Evolutionary conservation across 1,140 invertebrate genomes (phyloP).

Genomic region (Cotesia glomerata): DNA sequence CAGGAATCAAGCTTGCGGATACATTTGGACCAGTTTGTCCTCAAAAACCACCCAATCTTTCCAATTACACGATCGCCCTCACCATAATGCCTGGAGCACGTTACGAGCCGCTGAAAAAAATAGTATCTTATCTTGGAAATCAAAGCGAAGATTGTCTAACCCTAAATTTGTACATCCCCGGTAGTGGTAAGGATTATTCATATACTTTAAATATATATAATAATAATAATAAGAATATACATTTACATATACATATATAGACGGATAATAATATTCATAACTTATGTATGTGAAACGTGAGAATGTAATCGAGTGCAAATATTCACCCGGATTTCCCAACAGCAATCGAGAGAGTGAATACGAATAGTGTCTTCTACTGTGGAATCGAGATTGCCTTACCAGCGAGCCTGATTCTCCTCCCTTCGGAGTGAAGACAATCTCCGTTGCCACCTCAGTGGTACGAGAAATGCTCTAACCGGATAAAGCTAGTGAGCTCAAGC

Average conservation of each 20-base stretch:
- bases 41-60: slow-evolving; percentile 75
- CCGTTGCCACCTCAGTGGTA: slow-evolving; percentile 8
- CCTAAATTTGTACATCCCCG: slow-evolving; percentile 87
- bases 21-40: slow-evolving; percentile 79
- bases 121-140: slow-evolving; percentile 73
- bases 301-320: slow-evolving; percentile 10
- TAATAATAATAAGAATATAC: no score
- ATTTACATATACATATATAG: background rate
- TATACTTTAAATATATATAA: background rate
- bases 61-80: slow-evolving; percentile 74
- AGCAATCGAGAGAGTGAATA: slow-evolving; percentile 18
- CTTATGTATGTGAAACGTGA: background rate
- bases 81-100: slow-evolving; percentile 73
- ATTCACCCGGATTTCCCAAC: slow-evolving; percentile 19
- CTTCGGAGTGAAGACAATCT: slow-evolving; percentile 9
- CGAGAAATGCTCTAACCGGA: slow-evolving; percentile 34
- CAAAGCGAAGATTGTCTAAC: slow-evolving; percentile 91
- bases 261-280: no score
- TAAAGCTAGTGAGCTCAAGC: slow-evolving; percentile 24
- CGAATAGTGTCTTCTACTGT: slow-evolving; percentile 26
- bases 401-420: slow-evolving; percentile 20
- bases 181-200: slow-evolving; percentile 70
- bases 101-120: slow-evolving; percentile 70
- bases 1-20: slow-evolving; percentile 76
- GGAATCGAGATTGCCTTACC: slow-evolving; percentile 9